A percentile compares a stretch with the other conserved stretches of the same genome.
Evolutionary conservation across 2,797 vertebrate species (phyloP).

Genomic region (Acanthis flammea): DNA sequence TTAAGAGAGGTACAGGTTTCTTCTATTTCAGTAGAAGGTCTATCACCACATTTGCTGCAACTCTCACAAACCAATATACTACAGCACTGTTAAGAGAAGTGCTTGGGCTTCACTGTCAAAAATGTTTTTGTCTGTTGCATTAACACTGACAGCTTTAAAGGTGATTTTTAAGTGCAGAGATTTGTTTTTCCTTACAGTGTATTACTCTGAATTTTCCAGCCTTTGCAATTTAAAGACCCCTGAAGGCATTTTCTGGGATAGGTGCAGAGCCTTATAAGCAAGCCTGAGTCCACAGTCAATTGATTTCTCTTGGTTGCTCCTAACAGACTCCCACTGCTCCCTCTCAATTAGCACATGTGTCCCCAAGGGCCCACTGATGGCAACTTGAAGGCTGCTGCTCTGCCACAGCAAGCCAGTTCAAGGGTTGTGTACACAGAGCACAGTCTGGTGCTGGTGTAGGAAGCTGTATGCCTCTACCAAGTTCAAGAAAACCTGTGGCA

Average conservation of each 20-base stretch:
- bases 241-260: neutral
- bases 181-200: constrained; percentile 13
- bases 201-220: neutral
- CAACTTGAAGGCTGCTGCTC: neutral
- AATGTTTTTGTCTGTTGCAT: constrained; percentile 1
- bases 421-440: neutral
- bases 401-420: neutral
- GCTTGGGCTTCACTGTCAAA: neutral
- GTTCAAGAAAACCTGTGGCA: neutral
- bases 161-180: neutral
- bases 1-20: neutral
- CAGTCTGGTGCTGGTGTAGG: neutral
- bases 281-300: neutral
- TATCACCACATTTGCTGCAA: neutral
- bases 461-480: neutral
- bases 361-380: neutral
- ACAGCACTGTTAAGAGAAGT: neutral
- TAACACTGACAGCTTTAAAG: neutral
- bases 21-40: neutral
- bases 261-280: neutral
- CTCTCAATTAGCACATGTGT: neutral
- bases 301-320: neutral
- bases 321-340: neutral
- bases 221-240: neutral
- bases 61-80: neutral